These are phyloP conservation scores for Notocelia uddmanniana DNA, from an alignment of 2,888 invertebrate genomes.

Conservation along the genomic window DNA sequence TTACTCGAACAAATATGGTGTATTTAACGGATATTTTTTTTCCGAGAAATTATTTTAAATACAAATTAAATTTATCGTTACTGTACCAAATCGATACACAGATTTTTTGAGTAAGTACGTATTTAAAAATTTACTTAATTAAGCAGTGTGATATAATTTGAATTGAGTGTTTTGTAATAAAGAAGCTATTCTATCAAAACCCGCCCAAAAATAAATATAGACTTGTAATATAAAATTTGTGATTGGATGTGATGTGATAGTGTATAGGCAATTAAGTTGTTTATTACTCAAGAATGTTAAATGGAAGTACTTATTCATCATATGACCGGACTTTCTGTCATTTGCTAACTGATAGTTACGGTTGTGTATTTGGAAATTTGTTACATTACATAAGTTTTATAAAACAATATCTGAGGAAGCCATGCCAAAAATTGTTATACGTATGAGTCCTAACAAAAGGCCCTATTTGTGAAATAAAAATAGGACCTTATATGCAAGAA, in stretches of 20 bases:
- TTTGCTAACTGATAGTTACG: neutral
- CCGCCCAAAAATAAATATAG: neutral
- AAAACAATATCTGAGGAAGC: neutral
- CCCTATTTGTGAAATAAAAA: no score
- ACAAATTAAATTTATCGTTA: neutral
- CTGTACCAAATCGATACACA: no score
- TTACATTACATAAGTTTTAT: constrained; percentile 9
- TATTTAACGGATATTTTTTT: no score
- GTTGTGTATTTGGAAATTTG: neutral
- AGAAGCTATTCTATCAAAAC: neutral
- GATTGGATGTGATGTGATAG: neutral
- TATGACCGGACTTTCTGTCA: constrained; percentile 31
- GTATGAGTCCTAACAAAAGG: no score
- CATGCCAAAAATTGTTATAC: no score
- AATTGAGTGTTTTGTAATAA: neutral
- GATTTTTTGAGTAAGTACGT: no score
- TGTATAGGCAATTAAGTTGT: neutral
- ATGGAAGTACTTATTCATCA: constrained; percentile 12
- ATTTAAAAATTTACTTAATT: no score
- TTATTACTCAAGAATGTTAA: neutral
- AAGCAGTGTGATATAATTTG: neutral
- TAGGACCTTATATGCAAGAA: no score
- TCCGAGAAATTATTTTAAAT: no score
- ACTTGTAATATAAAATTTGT: neutral
- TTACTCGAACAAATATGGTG: no score